Evolutionary conservation across 1,140 invertebrate species (phyloP).

Genomic region (Micrasema longulum): DNA sequence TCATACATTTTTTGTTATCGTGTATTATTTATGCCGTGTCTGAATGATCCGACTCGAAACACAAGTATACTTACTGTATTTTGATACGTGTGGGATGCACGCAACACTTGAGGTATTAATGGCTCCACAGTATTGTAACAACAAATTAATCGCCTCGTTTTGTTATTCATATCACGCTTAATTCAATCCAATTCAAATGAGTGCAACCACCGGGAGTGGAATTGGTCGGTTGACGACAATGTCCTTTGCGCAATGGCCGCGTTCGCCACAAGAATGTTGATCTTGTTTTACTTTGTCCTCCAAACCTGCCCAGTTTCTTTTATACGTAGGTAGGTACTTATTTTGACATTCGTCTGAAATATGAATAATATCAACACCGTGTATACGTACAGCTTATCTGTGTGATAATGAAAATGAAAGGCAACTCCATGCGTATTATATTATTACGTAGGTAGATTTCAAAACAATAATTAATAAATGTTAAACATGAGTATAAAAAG

Average conservation of each 20-base stretch:
- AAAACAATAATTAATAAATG: too few relatives aligned
- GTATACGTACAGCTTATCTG: too few relatives aligned
- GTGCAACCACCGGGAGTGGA: not conserved
- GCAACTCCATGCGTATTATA: too few relatives aligned
- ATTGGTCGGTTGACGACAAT: constrained; percentile 1
- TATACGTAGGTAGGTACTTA: constrained; percentile 16
- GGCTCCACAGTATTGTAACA: too few relatives aligned
- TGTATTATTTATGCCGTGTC: too few relatives aligned
- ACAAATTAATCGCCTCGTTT: not conserved
- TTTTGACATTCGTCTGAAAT: constrained; percentile 10
- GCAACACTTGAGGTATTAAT: not conserved
- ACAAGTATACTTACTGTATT: too few relatives aligned
- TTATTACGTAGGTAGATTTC: too few relatives aligned
- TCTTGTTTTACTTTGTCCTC: constrained; percentile 38
- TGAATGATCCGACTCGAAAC: too few relatives aligned
- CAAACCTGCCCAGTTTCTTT: constrained; percentile 25
- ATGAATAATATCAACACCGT: too few relatives aligned
- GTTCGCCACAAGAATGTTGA: constrained; percentile 33
- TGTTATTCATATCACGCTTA: constrained; percentile 14
- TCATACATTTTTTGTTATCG: too few relatives aligned
- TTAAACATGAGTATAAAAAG: too few relatives aligned
- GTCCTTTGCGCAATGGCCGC: constrained; percentile 31
- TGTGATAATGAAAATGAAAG: too few relatives aligned
- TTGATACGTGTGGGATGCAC: not conserved
- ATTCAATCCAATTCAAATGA: constrained; percentile 19